These are phyloP conservation scores for Xestia sexstrigata DNA, from an alignment of 2,888 invertebrate genomes.

Conservation along the genomic window DNA sequence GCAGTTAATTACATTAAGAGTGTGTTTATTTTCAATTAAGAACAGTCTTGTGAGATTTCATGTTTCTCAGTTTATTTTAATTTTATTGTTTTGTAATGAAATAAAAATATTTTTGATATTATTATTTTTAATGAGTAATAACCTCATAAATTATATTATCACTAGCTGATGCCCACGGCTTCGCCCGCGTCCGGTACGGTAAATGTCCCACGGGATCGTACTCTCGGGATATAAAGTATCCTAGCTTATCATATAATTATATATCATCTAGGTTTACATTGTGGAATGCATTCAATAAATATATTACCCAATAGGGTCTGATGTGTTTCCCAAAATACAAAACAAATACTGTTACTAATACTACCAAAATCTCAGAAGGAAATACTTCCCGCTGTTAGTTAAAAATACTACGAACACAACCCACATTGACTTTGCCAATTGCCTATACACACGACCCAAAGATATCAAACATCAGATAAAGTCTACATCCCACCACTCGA, in stretches of 20 bases:
- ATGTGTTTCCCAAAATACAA: neutral
- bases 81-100: neutral
- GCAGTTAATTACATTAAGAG: neutral
- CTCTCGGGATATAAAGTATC: neutral
- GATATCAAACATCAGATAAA: constrained; percentile 51
- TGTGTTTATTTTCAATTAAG: neutral
- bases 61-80: neutral
- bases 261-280: neutral
- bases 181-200: neutral
- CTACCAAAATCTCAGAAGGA: neutral
- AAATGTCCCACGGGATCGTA: neutral
- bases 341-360: neutral
- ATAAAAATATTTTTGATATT: neutral
- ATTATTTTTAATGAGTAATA: neutral
- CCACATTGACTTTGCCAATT: constrained; percentile 11
- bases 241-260: too few relatives aligned
- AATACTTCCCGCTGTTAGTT: neutral
- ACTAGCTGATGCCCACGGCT: neutral
- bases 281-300: neutral
- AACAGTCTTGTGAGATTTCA: neutral
- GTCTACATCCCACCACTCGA: constrained; percentile 18
- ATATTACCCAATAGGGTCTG: neutral
- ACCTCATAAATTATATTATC: neutral
- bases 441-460: constrained; percentile 27
- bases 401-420: neutral